Base-by-base conservation (phyloP, 2,797 vertebrate species). In the Linurgus olivaceus region DNA sequence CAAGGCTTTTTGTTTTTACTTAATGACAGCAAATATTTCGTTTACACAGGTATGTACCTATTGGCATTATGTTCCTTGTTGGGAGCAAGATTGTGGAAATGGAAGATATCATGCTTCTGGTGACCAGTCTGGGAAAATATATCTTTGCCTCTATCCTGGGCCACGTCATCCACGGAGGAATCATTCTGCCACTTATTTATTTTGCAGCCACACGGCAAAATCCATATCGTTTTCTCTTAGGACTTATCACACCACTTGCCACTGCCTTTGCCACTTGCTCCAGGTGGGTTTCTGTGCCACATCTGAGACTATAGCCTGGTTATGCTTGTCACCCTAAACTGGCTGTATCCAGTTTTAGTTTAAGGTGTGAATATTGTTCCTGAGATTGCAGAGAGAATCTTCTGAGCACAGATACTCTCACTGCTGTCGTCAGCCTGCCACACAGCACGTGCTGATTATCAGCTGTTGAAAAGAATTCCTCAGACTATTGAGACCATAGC, bases 1-100 rank as follows among this genome's bases (percentile, higher is more conserved):
- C n/a, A 67, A 68, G 44, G 13, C 29, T 67, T 74, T n/a, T 88
- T 74, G 14, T 67, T 91, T 58, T 28, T 42, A 26, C 25, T 72
- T 90, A 51, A 55, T 68, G 47, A 75, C 65, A 62, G 40, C 13
- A 50, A 44, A 3, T 75, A 31, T 86, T 91, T 93, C 40, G 15
- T 94, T 95, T 54, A 10, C 71, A 20, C 97, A 99, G 99, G 99
- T 99, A 99, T 7, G 98, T 99, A 35, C 99, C 99, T 11, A 97
- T 99, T 55, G 99, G 99, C 95, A 99, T 99, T 96, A 99, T 98
- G 98, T 99, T 99, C 97, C 98, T 99, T 84, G 98, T 99, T 68
- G 99, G 99, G 92, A 99, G 99, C 98, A 99, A 99, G 98, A 99
- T 99, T 54, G 98, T 99, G 62, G 99, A 99, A 97, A 99, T 99